Base-by-base conservation (phyloP, 2,888 invertebrate genomes). In the Adelognathus sp. region DNA sequence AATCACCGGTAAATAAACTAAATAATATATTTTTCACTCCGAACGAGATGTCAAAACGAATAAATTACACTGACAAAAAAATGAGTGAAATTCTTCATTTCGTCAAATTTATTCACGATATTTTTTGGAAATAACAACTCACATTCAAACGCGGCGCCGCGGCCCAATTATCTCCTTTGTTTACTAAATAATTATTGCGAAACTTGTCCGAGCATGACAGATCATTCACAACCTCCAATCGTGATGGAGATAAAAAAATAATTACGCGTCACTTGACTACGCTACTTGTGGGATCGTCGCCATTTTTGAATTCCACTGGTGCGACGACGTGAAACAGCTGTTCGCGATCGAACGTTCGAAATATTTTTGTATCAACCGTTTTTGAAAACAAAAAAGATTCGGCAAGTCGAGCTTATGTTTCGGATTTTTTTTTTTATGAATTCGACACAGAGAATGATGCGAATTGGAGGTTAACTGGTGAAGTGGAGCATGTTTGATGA, bases 321-420 rank as follows among this genome's bases (percentile, higher is more conserved):
- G 54, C 36, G n/a, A n/a, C n/a, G n/a, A n/a, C n/a, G n/a, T 60
- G 58, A 50, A 63, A 66, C 73, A 77, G 77, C 54, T 77, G 76
- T 67, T 77, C 29, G 21, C 29, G 21, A 27, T 60, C 21, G 16
- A 27, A 18, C 4, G 31, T 58, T 46, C 44, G 18, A 27, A 24
- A 64, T n/a, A n/a, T n/a, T 56, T 63, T 27, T 24, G 24, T 16
- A 24, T 52, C 21, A 21, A 16, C 24, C 3, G 11, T 50, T n/a
- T 4, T 11, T 11, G 4, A 21, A 18, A 50, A 56, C 4, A 1
- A 18, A 2, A 2, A 27, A 0, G 14, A 7, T n/a, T 27, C 7
- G n/a, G n/a, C n/a, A 2, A 9, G 11, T 50, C 1, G 24, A 16
- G 4, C 7, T 18, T 29, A 24, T 3, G 24, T 58, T 69, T 50